Base-by-base conservation (phyloP, 2,797 vertebrate genomes). In the Pygocentrus nattereri region DNA sequence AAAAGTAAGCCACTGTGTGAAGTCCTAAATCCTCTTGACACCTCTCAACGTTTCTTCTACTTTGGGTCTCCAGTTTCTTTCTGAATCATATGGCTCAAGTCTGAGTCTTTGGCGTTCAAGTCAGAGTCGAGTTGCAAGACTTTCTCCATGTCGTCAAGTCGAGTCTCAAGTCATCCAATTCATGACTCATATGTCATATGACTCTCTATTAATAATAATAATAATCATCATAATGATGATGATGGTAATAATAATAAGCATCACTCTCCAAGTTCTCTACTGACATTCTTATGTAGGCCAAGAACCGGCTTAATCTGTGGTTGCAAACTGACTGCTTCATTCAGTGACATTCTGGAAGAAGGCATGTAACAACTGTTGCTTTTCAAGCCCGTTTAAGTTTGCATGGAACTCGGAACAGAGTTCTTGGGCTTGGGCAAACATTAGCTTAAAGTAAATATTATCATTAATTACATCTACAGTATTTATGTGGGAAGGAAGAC, bases 361-460 rank as follows among this genome's bases (percentile, higher is more conserved):
- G 44, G 38, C 61, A 50, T 80, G 54, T 13, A n/a, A 80, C 80
- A 77, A 19, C 82, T 58, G 65, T 58, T 21, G 12, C 13, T 34
- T 25, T 72, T 52, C 27, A 54, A 54, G 49, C 50, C 11, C 1
- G 23, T 71, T 50, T 50, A 19, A 19, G 47, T 50, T 71, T 72
- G 71, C 49, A 52, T 49, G 25, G 34, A 83, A 59, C 41, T 50
- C 0, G 8, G 59, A 58, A 56, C 69, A 50, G 52, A 62, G 68
- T 74, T 64, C 25, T 52, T 58, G 62, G 61, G 59, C 61, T 80
- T 67, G 50, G 50, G 64, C 78, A 77, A 62, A 81, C 47, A 67
- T 56, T 62, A 73, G 69, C 67, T 49, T 31, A 67, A 77, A 73
- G 69, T 73, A 78, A 81, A 81, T 78, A 84, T 67, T 80, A 73